Percentiles rank a stretch among this genome's conserved stretches.
Conservation (phyloP, 1,140 invertebrate genomes). For the Nomia melanderi region DNA sequence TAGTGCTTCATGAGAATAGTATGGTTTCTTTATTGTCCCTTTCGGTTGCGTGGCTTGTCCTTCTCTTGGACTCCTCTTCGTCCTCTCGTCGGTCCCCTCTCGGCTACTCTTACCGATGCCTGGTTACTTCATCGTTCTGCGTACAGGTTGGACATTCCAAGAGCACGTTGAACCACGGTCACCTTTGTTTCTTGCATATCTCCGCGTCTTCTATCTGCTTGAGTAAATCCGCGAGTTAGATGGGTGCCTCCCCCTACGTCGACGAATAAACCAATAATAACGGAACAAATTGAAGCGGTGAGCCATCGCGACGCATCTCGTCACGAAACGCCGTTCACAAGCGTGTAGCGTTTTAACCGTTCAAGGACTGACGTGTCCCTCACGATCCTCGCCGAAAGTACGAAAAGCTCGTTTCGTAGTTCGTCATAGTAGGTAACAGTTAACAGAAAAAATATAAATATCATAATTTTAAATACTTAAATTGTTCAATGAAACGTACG, state of each 20-base stretch:
- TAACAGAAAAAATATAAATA: too few species aligned
- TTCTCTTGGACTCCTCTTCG: slow-evolving; percentile 23
- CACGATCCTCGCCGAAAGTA: too few species aligned
- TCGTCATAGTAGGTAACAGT: too few species aligned
- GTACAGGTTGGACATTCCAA: slow-evolving; percentile 66
- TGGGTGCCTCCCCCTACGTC: not conserved
- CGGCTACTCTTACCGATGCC: slow-evolving; percentile 8
- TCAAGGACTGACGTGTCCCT: too few species aligned
- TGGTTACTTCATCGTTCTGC: slow-evolving; percentile 65
- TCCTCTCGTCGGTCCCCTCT: slow-evolving; percentile 4
- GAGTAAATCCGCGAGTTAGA: not conserved
- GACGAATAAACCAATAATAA: not conserved
- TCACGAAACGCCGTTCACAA: too few species aligned
- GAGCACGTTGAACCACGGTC: slow-evolving; percentile 73
- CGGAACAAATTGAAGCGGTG: not conserved
- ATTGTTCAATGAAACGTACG: too few species aligned
- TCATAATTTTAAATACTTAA: too few species aligned
- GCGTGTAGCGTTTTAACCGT: not conserved
- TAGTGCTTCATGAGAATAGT: too few species aligned
- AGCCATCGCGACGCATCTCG: not conserved
- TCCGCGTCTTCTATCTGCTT: not conserved
- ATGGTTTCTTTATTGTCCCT: not conserved
- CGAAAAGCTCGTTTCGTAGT: too few species aligned
- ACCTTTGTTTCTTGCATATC: slow-evolving; percentile 48
- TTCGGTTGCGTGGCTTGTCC: slow-evolving; percentile 23